Percentiles rank a stretch among this genome's conserved stretches.
Evolutionary conservation across 2,797 vertebrate genomes (phyloP).

Genomic region (Coregonus sp.): DNA sequence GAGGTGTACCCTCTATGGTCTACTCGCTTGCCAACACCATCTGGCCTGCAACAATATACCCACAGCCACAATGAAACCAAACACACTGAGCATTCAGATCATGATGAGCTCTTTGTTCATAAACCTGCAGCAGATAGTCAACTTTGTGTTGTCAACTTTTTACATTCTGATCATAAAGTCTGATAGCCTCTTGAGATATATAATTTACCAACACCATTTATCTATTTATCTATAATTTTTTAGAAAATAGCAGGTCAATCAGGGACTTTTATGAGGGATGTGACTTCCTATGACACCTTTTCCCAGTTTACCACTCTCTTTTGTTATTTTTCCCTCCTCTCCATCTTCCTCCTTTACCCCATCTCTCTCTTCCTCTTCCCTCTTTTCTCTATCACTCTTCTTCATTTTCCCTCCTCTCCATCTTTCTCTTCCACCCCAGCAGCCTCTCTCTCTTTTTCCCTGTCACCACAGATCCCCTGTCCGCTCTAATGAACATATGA

Average conservation of each 20-base stretch:
- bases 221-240: background rate
- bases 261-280: too few relatives aligned
- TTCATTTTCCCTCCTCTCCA: slow-evolving; percentile 11
- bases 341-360: background rate
- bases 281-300: background rate
- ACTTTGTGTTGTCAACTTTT: slow-evolving; percentile 36
- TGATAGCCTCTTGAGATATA: slow-evolving; percentile 12
- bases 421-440: slow-evolving; percentile 18
- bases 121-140: background rate
- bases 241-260: background rate
- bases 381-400: slow-evolving; percentile 18
- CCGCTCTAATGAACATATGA: slow-evolving; percentile 71
- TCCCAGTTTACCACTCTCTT: background rate
- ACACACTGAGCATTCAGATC: background rate
- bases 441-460: slow-evolving; percentile 26
- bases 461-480: slow-evolving; percentile 32
- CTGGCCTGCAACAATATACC: background rate
- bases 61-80: background rate
- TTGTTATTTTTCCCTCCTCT: background rate
- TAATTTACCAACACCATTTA: slow-evolving; percentile 7
- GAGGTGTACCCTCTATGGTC: slow-evolving; percentile 61
- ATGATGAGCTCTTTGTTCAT: background rate
- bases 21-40: background rate
- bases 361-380: background rate
- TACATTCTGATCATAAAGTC: slow-evolving; percentile 22